These are phyloP conservation scores for Pangasius macronema DNA, from an alignment of 2,797 vertebrate species.

Conservation along the genomic window DNA sequence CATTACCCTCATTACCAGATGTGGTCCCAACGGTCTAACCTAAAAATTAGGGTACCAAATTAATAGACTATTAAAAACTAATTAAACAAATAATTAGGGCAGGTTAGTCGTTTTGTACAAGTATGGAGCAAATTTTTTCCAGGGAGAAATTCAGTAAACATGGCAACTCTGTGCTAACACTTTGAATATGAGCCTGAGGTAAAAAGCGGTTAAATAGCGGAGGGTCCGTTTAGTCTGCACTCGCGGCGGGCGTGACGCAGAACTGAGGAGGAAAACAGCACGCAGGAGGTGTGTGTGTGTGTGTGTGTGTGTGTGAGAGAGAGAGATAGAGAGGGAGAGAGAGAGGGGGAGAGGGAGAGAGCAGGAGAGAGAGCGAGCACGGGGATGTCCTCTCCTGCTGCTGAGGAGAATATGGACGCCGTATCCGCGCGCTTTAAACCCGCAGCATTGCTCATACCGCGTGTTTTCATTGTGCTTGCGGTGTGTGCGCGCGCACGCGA, in stretches of 20 bases:
- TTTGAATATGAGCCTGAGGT: not conserved
- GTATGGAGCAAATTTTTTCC: too few relatives aligned
- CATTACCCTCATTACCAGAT: too few relatives aligned
- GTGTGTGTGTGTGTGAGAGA: not conserved
- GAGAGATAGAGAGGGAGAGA: not conserved
- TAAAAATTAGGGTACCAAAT: too few relatives aligned
- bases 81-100: not conserved
- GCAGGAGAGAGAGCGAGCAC: not conserved
- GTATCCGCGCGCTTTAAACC: not conserved
- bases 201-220: not conserved
- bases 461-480: not conserved
- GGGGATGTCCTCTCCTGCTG: conserved; percentile 8
- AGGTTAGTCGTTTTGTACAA: too few relatives aligned
- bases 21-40: too few relatives aligned
- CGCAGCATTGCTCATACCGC: not conserved
- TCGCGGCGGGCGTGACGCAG: conserved; percentile 5
- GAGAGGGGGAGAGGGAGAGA: not conserved
- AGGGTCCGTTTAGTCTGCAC: not conserved
- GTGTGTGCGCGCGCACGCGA: not conserved
- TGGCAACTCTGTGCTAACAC: conserved; percentile 10
- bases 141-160: not conserved
- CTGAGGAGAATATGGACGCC: conserved; percentile 18
- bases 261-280: not conserved
- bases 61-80: not conserved
- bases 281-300: not conserved